phyloP scores from a whole-genome alignment of 2,113 vertebrate genomes.

The Eulacestoma nigropectus region DNA sequence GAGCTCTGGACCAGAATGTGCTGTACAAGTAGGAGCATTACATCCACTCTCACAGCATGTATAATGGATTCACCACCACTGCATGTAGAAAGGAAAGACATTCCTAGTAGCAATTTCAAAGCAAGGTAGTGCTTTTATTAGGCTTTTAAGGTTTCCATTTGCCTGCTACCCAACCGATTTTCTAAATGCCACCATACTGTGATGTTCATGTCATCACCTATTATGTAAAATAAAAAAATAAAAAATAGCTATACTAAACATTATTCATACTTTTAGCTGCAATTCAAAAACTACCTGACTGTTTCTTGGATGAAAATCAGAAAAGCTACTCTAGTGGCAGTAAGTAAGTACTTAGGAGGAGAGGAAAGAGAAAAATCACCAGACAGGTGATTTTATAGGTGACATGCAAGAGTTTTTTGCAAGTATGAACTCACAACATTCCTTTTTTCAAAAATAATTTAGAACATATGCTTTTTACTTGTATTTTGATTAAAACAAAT shows the following conservation, averaged over 20 bases:
- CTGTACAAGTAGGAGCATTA: neutral
- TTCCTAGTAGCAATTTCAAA: neutral
- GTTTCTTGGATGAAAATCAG: neutral
- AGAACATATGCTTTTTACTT: neutral
- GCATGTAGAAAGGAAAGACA: neutral
- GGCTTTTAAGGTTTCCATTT: neutral
- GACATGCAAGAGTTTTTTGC: neutral
- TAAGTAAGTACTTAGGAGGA: neutral
- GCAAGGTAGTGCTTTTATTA: neutral
- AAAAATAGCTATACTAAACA: rapidly evolving
- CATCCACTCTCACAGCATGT: neutral
- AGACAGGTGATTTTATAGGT: neutral
- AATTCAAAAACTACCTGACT: neutral
- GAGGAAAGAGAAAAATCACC: neutral
- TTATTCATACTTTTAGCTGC: neutral
- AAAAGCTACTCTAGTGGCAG: neutral
- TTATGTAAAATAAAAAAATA: neutral
- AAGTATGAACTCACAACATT: neutral
- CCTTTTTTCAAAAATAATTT: neutral
- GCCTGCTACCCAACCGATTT: neutral
- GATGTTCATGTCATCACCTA: neutral
- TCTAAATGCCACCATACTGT: neutral
- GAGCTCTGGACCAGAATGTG: neutral
- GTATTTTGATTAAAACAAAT: neutral
- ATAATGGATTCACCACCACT: neutral